A percentile compares a stretch with the other conserved stretches of the same genome.
Conservation (phyloP, 2,797 vertebrate species). For the Percopsis omiscomaycus region DNA sequence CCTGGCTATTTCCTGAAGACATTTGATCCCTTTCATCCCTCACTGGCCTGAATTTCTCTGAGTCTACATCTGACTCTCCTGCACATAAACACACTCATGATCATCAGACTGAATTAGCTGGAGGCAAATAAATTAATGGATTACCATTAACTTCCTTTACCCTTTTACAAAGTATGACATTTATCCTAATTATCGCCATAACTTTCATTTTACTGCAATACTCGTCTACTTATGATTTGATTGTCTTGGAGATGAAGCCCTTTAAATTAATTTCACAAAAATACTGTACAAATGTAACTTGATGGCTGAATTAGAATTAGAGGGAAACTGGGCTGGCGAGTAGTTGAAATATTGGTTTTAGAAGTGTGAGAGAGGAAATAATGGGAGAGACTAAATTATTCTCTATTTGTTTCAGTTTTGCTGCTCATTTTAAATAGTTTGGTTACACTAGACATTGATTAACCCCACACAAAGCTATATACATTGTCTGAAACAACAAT, state of each 20-base stretch:
- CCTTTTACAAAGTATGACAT: too few species aligned
- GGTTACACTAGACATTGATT: conserved; percentile 10
- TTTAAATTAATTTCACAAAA: too few species aligned
- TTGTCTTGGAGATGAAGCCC: too few species aligned
- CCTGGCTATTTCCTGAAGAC: background rate
- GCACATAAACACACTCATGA: background rate
- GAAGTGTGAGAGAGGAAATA: background rate
- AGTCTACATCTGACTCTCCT: conserved; percentile 15
- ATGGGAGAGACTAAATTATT: background rate
- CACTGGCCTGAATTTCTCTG: background rate
- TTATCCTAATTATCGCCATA: too few species aligned
- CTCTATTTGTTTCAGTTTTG: conserved; percentile 23
- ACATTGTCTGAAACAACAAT: conserved; percentile 18
- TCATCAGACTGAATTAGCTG: background rate
- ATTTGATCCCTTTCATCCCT: background rate
- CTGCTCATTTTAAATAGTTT: background rate
- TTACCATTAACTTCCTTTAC: conserved; percentile 14
- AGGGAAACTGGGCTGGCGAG: too few species aligned
- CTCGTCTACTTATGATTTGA: too few species aligned
- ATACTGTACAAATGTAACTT: too few species aligned
- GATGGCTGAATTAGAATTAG: too few species aligned
- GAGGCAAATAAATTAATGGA: background rate
- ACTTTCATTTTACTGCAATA: too few species aligned
- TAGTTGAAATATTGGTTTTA: background rate
- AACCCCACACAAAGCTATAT: conserved; percentile 24